phyloP scores from a whole-genome alignment of 1,140 invertebrate species.

The Campoletis sonorensis region DNA sequence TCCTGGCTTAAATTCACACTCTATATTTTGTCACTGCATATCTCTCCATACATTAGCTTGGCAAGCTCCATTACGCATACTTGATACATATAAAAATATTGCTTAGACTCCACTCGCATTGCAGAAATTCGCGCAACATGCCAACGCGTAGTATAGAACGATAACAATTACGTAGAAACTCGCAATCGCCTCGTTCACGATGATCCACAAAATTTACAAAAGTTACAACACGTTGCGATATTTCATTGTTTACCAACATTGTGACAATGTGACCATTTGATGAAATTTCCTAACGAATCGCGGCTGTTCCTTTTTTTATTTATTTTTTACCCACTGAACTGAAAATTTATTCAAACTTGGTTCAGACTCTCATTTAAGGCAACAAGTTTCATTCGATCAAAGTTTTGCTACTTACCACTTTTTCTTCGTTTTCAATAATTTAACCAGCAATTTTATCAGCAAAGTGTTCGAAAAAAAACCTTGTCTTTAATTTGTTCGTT shows the following conservation, averaged over 20 bases:
- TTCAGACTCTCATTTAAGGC: too few species aligned
- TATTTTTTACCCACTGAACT: too few species aligned
- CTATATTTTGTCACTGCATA: not conserved
- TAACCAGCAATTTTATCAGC: too few species aligned
- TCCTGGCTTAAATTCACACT: not conserved
- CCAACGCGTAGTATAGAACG: not conserved
- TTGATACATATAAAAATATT: not conserved
- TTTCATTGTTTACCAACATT: not conserved
- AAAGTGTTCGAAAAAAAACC: too few species aligned
- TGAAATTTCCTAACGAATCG: too few species aligned
- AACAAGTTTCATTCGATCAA: too few species aligned
- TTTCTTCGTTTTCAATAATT: too few species aligned
- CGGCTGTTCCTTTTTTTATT: too few species aligned
- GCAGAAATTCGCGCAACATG: slow-evolving; percentile 39
- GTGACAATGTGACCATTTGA: too few species aligned
- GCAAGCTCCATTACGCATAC: not conserved
- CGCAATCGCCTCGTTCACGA: not conserved
- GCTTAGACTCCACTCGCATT: slow-evolving; percentile 26
- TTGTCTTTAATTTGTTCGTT: too few species aligned
- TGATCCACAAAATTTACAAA: not conserved
- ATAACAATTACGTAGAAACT: not conserved
- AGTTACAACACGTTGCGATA: slow-evolving; percentile 17
- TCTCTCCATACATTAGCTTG: not conserved
- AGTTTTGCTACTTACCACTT: too few species aligned
- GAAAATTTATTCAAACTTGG: too few species aligned